Evolutionary conservation across 2,888 invertebrate species (phyloP).

Genomic region (Melanostoma mellinum): DNA sequence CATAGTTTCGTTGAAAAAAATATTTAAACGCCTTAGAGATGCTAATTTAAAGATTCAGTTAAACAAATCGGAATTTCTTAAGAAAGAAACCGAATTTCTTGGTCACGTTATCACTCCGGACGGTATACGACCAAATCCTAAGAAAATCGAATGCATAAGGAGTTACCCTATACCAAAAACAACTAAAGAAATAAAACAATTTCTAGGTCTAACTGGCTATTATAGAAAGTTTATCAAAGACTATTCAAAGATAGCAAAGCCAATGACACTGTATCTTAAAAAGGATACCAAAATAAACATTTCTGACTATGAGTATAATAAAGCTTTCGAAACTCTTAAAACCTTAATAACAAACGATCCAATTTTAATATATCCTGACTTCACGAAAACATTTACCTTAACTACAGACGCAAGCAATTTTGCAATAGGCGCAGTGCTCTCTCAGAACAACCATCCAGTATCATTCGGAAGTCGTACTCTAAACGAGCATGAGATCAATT

Average conservation of each 20-base stretch:
- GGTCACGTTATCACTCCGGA: too few species aligned
- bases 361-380: conserved; percentile 22
- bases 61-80: too few species aligned
- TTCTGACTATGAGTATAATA: neutral
- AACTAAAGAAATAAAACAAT: conserved; percentile 23
- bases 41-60: too few species aligned
- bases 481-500: conserved; percentile 20
- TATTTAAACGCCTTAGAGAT: too few species aligned
- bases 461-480: conserved; percentile 21
- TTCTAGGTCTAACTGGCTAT: conserved; percentile 26
- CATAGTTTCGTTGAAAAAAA: too few species aligned
- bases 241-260: neutral
- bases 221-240: conserved; percentile 10
- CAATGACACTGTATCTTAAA: too few species aligned
- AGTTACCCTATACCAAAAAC: conserved; percentile 13
- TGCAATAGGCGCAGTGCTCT: conserved; percentile 18
- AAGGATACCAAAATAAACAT: neutral
- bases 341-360: neutral
- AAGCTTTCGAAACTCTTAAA: neutral
- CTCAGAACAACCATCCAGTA: conserved; percentile 15
- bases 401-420: conserved; percentile 32
- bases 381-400: conserved; percentile 24
- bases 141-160: too few species aligned
- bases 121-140: too few species aligned
- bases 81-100: too few species aligned